Percentiles rank a stretch among this genome's conserved stretches.
These are phyloP conservation scores for Notodonta dromedarius DNA, from an alignment of 2,888 invertebrate genomes.

Conservation along the genomic window DNA sequence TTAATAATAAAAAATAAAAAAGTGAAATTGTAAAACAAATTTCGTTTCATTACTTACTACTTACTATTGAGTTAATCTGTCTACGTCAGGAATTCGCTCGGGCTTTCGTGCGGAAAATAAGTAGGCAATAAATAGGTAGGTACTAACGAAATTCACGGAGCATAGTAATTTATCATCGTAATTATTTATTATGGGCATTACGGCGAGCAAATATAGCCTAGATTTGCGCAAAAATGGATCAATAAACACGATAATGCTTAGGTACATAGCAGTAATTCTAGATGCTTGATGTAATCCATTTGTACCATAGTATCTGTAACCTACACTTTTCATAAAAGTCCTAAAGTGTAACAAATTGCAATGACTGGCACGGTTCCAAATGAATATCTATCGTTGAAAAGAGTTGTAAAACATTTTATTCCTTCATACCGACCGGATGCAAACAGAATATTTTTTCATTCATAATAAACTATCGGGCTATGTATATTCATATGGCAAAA, in stretches of 20 bases:
- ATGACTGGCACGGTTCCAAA: too few species aligned
- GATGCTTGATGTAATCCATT: background rate
- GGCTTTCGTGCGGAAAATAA: constrained; percentile 31
- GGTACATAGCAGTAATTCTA: background rate
- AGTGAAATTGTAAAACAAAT: constrained; percentile 1
- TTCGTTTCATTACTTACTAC: background rate
- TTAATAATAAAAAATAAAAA: too few species aligned
- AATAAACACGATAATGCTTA: constrained; percentile 22
- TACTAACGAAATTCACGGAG: constrained; percentile 25
- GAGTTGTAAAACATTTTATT: too few species aligned
- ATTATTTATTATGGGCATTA: constrained; percentile 34
- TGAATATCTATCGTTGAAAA: too few species aligned
- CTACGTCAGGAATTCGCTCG: constrained; percentile 30
- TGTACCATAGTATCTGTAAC: too few species aligned
- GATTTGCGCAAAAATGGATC: constrained; percentile 19
- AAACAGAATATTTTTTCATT: too few species aligned
- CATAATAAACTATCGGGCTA: too few species aligned
- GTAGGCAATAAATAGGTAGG: constrained; percentile 5
- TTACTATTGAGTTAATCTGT: constrained; percentile 27
- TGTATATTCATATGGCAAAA: too few species aligned
- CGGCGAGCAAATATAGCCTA: constrained; percentile 16
- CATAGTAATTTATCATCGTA: constrained; percentile 34
- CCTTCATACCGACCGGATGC: too few species aligned
- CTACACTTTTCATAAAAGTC: too few species aligned
- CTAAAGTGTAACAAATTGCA: too few species aligned